A percentile compares a stretch with the other conserved stretches of the same genome.
These are phyloP conservation scores for Drosophila repletoides DNA, from an alignment of 1,140 invertebrate species.

Conservation along the genomic window DNA sequence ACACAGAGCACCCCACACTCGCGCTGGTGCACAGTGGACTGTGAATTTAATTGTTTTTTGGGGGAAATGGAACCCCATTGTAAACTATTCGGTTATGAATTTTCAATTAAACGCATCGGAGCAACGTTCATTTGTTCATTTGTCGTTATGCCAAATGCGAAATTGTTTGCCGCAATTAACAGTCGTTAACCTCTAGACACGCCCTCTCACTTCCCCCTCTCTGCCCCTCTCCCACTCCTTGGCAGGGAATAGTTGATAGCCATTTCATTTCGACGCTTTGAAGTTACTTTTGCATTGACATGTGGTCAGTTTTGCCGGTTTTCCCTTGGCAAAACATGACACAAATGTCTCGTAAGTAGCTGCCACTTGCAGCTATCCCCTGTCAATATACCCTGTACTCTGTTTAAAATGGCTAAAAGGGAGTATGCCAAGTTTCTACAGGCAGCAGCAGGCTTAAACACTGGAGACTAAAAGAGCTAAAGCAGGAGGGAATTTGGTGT, in stretches of 20 bases:
- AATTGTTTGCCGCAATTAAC: constrained; percentile 61
- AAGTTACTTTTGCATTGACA: constrained; percentile 70
- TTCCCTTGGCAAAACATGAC: constrained; percentile 30
- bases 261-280: constrained; percentile 70
- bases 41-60: constrained; percentile 50
- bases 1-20: constrained; percentile 6
- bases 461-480: too few species aligned
- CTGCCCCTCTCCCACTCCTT: background rate
- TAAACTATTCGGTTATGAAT: constrained; percentile 48
- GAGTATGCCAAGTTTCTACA: too few species aligned
- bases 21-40: background rate
- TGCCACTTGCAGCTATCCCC: constrained; percentile 3
- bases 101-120: constrained; percentile 55
- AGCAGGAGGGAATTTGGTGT: too few species aligned
- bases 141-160: constrained; percentile 66
- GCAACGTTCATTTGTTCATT: constrained; percentile 41
- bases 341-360: constrained; percentile 12
- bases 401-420: too few species aligned
- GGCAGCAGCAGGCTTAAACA: too few species aligned
- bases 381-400: too few species aligned
- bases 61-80: background rate
- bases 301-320: constrained; percentile 73
- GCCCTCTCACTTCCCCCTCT: background rate
- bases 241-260: background rate
- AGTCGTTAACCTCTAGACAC: constrained; percentile 52